phyloP scores from a whole-genome alignment of 64 coral and sea anemone species.

The Trachythela sp. region DNA sequence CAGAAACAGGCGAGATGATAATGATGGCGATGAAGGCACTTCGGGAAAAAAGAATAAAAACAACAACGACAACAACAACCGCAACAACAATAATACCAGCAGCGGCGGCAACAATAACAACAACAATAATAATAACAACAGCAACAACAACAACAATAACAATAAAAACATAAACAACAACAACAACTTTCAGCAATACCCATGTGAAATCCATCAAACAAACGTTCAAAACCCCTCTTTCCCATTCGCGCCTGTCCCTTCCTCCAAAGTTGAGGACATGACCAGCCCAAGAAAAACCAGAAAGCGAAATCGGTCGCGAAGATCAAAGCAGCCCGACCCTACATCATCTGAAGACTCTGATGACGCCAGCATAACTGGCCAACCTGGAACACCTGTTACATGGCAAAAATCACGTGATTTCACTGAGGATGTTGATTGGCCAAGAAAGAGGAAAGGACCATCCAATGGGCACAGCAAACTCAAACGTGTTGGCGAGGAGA shows the following conservation, averaged over 20 bases:
- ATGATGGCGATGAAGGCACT: background rate
- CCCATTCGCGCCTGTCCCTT: background rate
- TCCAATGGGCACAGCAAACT: background rate
- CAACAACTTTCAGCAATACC: background rate
- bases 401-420: background rate
- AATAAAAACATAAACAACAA: background rate
- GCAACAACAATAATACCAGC: background rate
- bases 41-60: background rate
- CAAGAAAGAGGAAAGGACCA: background rate
- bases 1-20: background rate
- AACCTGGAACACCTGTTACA: background rate
- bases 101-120: background rate
- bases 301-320: background rate
- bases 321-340: background rate
- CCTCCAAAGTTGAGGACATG: background rate
- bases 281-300: background rate
- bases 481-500: background rate
- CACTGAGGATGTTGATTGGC: background rate
- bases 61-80: background rate
- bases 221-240: background rate
- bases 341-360: background rate
- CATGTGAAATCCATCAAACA: background rate
- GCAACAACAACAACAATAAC: background rate
- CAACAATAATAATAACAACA: background rate
- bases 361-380: background rate